Evolutionary conservation across 2,888 invertebrate genomes (phyloP), one percentile per base, ranked within the genome.

Genomic region (Alviniconcha strummeri): DNA sequence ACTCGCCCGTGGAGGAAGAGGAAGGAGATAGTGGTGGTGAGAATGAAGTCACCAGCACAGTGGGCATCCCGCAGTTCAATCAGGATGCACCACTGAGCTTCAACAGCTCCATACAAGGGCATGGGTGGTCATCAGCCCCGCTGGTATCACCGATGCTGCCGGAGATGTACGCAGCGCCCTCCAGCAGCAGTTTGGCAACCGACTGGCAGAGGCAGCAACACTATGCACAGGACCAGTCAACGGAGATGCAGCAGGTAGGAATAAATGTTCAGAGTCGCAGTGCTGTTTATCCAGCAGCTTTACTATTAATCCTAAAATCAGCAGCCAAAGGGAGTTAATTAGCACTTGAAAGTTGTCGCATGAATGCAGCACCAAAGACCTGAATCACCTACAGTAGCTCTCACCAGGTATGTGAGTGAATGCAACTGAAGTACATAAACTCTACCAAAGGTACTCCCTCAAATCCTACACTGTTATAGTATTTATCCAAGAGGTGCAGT

Each of bases 1-100:
- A 67, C 67, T 72, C 74, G 5, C 5, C 75, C 17, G 56, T 54
- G 17, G n/a, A 52, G 57, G 72, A 72, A 5, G 52, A 57, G 36
- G n/a, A 36, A 36, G 74, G 17, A n/a, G 64, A 78, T 71, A 52
- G n/a, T 55, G 75, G 56, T 36, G 60, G 19, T 54, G 82, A 76
- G 4, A 77, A 82, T 19, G 82, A 84, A 15, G 79, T 67, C 57
- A 57, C 60, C 57, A 76, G 67, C 15, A 72, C 74, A 11, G 64
- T 69, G 13, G 74, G 77, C 15, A 13, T 84, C n/a, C 85, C 84
- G 36, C 75, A 72, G 19, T 79, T 85, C 19, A 71, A 86, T 52
- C 86, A 86, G 80, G 85, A 87, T 74, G 85, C 86, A 7, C 87
- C 87, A 9, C 78, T 87, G 67, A 81, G 67, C 60, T 87, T 87